Evolutionary conservation across 2,888 invertebrate genomes (phyloP).

Genomic region (Trichogramma dendrolimi): DNA sequence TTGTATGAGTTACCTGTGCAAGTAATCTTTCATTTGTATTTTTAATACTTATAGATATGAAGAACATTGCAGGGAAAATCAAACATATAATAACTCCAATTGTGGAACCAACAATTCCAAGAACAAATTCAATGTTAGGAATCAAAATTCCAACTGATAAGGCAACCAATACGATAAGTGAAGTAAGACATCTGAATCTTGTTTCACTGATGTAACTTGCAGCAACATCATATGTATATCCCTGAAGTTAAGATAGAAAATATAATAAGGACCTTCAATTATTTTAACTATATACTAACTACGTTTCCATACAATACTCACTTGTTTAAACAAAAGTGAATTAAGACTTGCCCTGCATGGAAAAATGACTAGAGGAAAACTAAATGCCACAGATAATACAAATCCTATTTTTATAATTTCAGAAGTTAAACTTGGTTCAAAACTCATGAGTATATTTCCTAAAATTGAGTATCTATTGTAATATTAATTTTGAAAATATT

Average conservation of each 20-base stretch:
- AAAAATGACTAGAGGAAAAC: slow-evolving; percentile 94
- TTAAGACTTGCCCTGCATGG: slow-evolving; percentile 92
- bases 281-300: neutral
- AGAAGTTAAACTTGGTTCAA: slow-evolving; percentile 75
- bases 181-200: slow-evolving; percentile 79
- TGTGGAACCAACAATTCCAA: slow-evolving; percentile 91
- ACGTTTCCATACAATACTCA: slow-evolving; percentile 20
- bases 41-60: slow-evolving; percentile 77
- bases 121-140: slow-evolving; percentile 90
- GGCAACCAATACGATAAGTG: slow-evolving; percentile 71
- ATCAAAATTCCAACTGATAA: slow-evolving; percentile 78
- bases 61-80: slow-evolving; percentile 87
- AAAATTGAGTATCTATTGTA: slow-evolving; percentile 39
- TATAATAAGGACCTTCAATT: neutral
- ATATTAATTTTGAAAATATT: slow-evolving; percentile 13
- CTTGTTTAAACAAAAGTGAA: slow-evolving; percentile 70
- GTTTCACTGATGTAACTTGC: slow-evolving; percentile 75
- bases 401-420: slow-evolving; percentile 93
- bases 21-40: slow-evolving; percentile 77
- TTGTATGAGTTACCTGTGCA: slow-evolving; percentile 51
- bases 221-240: slow-evolving; percentile 64
- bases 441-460: slow-evolving; percentile 88
- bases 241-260: slow-evolving; percentile 50
- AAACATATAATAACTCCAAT: slow-evolving; percentile 91
- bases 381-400: slow-evolving; percentile 89